Base-by-base conservation (phyloP, 2,113 vertebrate genomes). In the Isichthys henryi region DNA sequence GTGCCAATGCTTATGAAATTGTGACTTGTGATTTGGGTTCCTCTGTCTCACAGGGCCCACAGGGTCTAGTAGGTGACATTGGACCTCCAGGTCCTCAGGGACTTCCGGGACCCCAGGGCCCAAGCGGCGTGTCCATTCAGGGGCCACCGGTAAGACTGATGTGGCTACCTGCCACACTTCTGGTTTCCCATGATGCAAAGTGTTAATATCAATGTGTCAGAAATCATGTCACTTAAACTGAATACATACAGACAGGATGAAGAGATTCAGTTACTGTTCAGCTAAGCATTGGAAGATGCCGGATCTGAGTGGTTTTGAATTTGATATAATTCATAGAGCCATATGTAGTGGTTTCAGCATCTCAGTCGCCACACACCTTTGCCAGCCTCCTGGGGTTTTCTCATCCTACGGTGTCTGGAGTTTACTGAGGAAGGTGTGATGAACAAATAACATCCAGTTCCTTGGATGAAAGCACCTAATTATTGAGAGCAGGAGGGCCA, bases 41-140 rank as follows among this genome's bases (percentile, higher is more conserved):
- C 19, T 49, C 27, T 39, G 19, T 89, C 10, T 92, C 7, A 90
- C 46, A 99, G 98, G 98, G 98, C 35, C 95, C 96, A 31, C 95
- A 96, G 3, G 98, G 98, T 88, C 94, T 96, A 86, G 96, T 96
- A 2, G 98, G 98, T 88, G 97, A 98, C 90, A 91, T 94, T n/a
- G 98, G 98, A 50, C 91, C 96, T 90, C 93, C 96, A 2, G 98
- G 98, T 90, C 96, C 95, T 0, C 98, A 98, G 90, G 98, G 98
- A 2, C 96, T 97, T 10, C 97, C 97, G 0, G 98, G 98, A 17
- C 97, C 96, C 0, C 97, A 98, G 88, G 98, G 98, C 88, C 98
- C 96, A 86, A 99, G 97, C 53, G 98, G 98, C 49, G 96, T 97
- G 89, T 97, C 98, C 88, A 97, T 99, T 93, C 98, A 98, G 90